A percentile compares a stretch with the other conserved stretches of the same genome.
phyloP scores from a whole-genome alignment of 2,797 vertebrate genomes.

The Syndactyla subalaris region DNA sequence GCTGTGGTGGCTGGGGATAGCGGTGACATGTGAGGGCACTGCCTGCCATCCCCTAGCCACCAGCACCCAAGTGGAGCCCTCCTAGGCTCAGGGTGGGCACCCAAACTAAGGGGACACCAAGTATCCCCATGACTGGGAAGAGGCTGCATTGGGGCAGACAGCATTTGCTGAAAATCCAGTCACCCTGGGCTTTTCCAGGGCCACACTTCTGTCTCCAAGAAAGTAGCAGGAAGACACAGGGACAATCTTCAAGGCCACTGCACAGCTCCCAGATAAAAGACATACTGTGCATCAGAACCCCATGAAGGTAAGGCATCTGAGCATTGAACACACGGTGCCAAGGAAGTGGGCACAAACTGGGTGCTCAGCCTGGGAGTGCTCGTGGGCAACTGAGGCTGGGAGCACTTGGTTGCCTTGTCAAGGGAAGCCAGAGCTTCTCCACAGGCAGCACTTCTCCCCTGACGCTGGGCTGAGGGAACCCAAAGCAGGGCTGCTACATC shows the following conservation, averaged over 20 bases:
- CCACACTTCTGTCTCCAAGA: neutral
- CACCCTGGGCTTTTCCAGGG: neutral
- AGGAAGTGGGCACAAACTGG: neutral
- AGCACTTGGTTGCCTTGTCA: fast-evolving
- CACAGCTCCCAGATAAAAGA: neutral
- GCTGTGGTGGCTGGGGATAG: neutral
- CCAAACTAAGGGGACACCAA: neutral
- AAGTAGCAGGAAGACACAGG: neutral
- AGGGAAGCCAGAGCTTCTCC: neutral
- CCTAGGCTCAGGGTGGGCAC: neutral
- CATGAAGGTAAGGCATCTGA: neutral
- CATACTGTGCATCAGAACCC: fast-evolving
- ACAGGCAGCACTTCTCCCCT: neutral
- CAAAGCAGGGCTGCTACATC: fast-evolving
- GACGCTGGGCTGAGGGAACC: neutral
- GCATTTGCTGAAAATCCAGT: fast-evolving
- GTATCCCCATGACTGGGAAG: neutral
- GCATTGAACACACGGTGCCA: neutral
- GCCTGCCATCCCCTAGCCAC: neutral
- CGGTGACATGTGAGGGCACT: fast-evolving
- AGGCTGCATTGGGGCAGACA: fast-evolving
- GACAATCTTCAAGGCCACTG: neutral
- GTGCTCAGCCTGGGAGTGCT: neutral
- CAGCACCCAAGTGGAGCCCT: fast-evolving
- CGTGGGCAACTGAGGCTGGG: fast-evolving